A percentile compares a stretch with the other conserved stretches of the same genome.
Evolutionary conservation across 2,888 invertebrate genomes (phyloP).

Genomic region (Melanostoma mellinum): DNA sequence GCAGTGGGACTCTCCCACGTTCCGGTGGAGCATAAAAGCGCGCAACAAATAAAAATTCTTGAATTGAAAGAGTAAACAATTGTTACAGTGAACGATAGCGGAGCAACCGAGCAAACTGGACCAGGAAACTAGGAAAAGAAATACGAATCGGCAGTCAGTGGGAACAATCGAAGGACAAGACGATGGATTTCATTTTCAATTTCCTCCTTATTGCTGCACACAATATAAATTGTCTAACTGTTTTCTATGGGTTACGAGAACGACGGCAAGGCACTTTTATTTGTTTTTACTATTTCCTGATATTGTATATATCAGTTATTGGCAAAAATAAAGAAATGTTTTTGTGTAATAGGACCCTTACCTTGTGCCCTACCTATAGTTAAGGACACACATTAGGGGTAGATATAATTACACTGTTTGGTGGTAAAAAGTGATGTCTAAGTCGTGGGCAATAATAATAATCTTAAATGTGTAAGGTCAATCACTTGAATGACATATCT

Average conservation of each 20-base stretch:
- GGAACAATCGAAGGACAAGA: conserved; percentile 58
- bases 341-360: no score
- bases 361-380: no score
- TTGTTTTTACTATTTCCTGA: no score
- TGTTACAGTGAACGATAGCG: conserved; percentile 49
- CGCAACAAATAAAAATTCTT: conserved; percentile 70
- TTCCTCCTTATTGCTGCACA: conserved; percentile 55
- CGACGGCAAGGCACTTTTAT: not conserved
- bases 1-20: not conserved
- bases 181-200: conserved; percentile 69
- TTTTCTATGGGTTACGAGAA: not conserved
- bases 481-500: no score
- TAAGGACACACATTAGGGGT: no score
- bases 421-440: no score
- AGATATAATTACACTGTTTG: no score
- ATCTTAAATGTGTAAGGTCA: no score
- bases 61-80: conserved; percentile 71
- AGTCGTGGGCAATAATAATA: no score
- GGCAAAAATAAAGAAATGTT: no score
- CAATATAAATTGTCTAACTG: not conserved
- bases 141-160: conserved; percentile 27
- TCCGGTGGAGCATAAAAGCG: conserved; percentile 50
- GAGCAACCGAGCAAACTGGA: conserved; percentile 66
- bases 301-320: no score
- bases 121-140: conserved; percentile 40